Base-by-base conservation (phyloP, 2,113 vertebrate genomes). In the Misgurnus anguillicaudatus region DNA sequence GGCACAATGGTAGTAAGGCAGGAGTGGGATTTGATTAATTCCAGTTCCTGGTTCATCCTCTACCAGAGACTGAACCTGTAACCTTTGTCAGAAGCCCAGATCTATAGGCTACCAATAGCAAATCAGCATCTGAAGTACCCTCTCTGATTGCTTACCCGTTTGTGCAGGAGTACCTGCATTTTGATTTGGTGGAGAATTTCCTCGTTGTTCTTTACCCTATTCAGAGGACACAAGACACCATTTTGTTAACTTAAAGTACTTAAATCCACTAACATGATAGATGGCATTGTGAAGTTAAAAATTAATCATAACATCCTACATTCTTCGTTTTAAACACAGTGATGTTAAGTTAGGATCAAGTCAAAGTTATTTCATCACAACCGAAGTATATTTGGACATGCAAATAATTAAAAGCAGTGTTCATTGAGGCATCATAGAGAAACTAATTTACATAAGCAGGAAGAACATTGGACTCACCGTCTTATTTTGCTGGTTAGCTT, bases 151-250 rank as follows among this genome's bases (percentile, higher is more conserved):
- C 94, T 93, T 89, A 97, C 96, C 96, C 88, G 94, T 85, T 88
- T 93, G 91, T 75, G 93, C 92, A 75, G 94, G 88, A 88, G 93
- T 93, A 94, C 95, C 95, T 94, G 95, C 91, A 93, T 94, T 94
- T 88, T 93, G 94, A 89, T 89, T 95, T 60, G 94, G 93, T 10
- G 94, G 89, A 86, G 94, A 95, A 91, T 95, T 96, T 84, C 90
- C 96, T 83, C 93, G 94, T 91, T 94, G 95, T 88, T 99, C 92
- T 85, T 97, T 95, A 84, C 90, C 93, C 95, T 97, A 91, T 81
- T 85, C 84, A 85, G 2, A 75, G 9, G 45, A 75, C 16, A 7
- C 13, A 7, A 24, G 39, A 64, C 5, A 78, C 39, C 6, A 67
- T 67, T 17, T 45, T 45, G 64, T 70, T 41, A n/a, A 57, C 5